These are phyloP conservation scores for Cepphus grylle DNA, from an alignment of 2,113 vertebrate species.

Conservation along the genomic window DNA sequence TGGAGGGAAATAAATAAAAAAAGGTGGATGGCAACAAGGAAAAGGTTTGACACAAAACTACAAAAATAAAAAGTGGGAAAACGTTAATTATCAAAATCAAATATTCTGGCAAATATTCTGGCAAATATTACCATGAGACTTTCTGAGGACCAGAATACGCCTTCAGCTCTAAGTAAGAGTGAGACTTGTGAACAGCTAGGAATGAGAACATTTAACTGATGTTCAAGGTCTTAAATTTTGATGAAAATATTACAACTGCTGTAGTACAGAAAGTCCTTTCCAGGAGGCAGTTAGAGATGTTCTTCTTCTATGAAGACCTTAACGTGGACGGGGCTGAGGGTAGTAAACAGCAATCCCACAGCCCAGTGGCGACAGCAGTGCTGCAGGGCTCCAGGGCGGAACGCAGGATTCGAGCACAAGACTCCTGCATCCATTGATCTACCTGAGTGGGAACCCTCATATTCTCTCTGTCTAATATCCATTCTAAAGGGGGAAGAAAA, in stretches of 20 bases:
- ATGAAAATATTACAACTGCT: not conserved
- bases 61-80: not conserved
- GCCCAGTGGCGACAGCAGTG: not conserved
- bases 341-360: not conserved
- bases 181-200: not conserved
- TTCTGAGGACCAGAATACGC: not conserved
- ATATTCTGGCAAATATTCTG: not conserved
- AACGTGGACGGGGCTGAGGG: fast-evolving
- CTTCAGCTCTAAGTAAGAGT: not conserved
- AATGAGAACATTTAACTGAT: not conserved
- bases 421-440: not conserved
- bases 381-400: no score
- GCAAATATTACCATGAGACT: not conserved
- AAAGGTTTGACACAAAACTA: not conserved
- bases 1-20: not conserved
- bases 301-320: not conserved
- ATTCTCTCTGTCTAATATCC: not conserved
- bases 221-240: not conserved
- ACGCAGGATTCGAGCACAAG: not conserved
- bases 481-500: not conserved
- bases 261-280: not conserved
- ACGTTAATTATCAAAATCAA: not conserved
- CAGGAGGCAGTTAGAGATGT: not conserved
- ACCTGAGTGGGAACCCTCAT: fast-evolving
- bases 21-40: not conserved